Conservation (phyloP, 2,113 vertebrate species). For the Engystomops pustulosus region DNA sequence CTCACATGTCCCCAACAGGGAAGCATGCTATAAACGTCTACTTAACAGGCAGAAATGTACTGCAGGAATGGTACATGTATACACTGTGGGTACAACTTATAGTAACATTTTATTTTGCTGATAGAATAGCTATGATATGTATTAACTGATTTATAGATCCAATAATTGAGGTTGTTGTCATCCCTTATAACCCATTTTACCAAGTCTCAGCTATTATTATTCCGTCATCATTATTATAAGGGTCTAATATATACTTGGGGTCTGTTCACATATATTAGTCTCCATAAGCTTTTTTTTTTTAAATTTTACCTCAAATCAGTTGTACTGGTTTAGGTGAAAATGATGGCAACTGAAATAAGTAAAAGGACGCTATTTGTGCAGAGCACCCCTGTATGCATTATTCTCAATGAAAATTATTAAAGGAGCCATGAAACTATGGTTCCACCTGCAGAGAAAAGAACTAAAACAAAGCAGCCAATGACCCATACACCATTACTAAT, state of each 20-base stretch:
- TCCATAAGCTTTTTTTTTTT: no score
- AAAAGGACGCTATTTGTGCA: no score
- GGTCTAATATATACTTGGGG: no score
- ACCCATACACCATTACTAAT: neutral
- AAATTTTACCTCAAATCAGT: no score
- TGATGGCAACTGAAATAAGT: neutral
- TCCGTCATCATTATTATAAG: neutral
- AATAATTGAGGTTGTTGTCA: neutral
- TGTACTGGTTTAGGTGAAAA: no score
- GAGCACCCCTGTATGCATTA: neutral
- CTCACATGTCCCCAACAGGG: neutral
- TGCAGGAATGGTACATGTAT: neutral
- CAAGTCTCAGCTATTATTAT: neutral
- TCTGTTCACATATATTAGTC: no score
- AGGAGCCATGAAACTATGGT: constrained; percentile 2
- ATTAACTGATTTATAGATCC: neutral
- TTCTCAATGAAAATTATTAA: neutral
- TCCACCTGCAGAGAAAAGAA: neutral
- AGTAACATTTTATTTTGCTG: neutral
- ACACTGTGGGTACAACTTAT: neutral
- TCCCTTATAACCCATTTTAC: neutral
- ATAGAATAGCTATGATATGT: neutral
- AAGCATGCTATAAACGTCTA: neutral
- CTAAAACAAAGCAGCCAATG: constrained; percentile 13
- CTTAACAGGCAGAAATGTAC: neutral